Base-by-base conservation (phyloP, 2,797 vertebrate species). In the Acanthis flammea region DNA sequence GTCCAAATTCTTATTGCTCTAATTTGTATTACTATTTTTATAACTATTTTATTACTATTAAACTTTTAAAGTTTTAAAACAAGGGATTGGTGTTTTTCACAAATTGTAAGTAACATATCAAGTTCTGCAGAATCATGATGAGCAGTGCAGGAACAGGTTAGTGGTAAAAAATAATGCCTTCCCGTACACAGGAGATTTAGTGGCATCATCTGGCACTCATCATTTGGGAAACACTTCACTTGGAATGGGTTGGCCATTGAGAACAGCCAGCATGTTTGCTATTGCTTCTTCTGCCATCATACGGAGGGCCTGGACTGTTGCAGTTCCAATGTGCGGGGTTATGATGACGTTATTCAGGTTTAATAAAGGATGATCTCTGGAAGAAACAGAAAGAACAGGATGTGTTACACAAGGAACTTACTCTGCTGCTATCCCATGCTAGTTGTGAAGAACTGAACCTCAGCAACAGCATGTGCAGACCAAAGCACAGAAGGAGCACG, bases 331-430 rank as follows among this genome's bases (percentile, higher is more conserved):
- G 89, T 98, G 98, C 15, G 98, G 98, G 48, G 98, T 96, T 93
- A 98, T 95, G 60, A 97, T 97, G 71, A 98, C 31, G 3, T 98
- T 98, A 61, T 94, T 97, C 68, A 98, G 61, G 33, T 96, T 97
- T 75, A 98, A 72, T 86, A 98, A 89, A 61, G 97, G 97, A 72
- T 98, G 98, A 76, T 97, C 97, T 95, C 98, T 98, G 97, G 15
- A 92, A 84, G 73, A 95, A 93, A 94, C 19, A 83, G 67, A 61
- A 88, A 92, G 73, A 88, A 83, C 37, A 95, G 54, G 80, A 77
- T 19, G 50, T 12, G 33, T 94, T 60, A 68, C 73, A 57, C 21
- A 25, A 33, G 30, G 48, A 57, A 47, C 53, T 82, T 48, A 42
- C 33, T 47, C 19, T 54, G 53, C 48, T 83, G 80, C 51, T 60